Percentiles rank a stretch among this genome's conserved stretches.
Conservation (phyloP, 1,140 invertebrate species). For the Himalopsyche phryganea region DNA sequence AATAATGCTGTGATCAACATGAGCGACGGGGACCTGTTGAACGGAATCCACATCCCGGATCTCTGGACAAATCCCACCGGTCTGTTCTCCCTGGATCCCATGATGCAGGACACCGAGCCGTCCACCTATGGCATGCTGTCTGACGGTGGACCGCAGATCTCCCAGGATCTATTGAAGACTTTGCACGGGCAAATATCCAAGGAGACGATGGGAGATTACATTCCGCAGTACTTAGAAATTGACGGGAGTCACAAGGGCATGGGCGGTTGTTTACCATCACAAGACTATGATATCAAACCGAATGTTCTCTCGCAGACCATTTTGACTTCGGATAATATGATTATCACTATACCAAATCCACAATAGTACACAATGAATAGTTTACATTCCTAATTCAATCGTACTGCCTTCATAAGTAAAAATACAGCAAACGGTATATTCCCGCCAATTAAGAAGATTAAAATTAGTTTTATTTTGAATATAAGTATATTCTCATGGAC, state of each 20-base stretch:
- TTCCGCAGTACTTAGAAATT: slow-evolving; percentile 12
- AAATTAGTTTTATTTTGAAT: too few species aligned
- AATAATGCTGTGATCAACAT: slow-evolving; percentile 31
- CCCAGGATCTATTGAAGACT: slow-evolving; percentile 5
- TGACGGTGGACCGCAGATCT: slow-evolving; percentile 8
- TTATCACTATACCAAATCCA: too few species aligned
- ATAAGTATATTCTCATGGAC: too few species aligned
- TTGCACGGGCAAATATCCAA: slow-evolving; percentile 9
- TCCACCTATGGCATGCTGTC: slow-evolving; percentile 12
- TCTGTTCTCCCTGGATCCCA: slow-evolving; percentile 17
- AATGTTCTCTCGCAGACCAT: slow-evolving; percentile 4
- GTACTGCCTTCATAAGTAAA: too few species aligned
- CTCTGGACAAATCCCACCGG: slow-evolving; percentile 12
- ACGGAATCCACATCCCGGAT: slow-evolving; percentile 24
- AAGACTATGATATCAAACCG: slow-evolving; percentile 1
- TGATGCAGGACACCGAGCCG: slow-evolving; percentile 5
- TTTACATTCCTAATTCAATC: too few species aligned
- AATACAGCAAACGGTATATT: too few species aligned
- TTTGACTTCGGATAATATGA: slow-evolving; percentile 2
- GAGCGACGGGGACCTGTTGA: slow-evolving; percentile 20
- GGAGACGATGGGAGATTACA: slow-evolving; percentile 9
- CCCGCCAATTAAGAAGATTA: too few species aligned
- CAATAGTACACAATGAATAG: too few species aligned
- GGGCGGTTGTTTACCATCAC: not conserved
- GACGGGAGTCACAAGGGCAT: not conserved